Conservation (phyloP, 2,113 vertebrate species). For the Pterocles orientalis region DNA sequence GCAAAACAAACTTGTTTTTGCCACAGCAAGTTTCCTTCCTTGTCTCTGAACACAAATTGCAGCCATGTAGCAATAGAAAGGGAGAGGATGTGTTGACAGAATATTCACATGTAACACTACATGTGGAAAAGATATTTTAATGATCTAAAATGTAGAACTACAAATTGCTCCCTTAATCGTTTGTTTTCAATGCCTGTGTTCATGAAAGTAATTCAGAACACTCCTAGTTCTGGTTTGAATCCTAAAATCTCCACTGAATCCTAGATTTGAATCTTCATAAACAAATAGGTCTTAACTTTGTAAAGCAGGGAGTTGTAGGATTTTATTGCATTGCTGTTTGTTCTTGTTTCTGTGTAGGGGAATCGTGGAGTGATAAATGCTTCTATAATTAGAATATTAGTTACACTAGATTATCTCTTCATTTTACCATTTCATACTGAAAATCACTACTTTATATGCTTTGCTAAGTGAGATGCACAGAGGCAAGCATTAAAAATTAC, state of each 20-base stretch:
- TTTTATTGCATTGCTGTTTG: background rate
- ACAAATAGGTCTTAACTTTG: background rate
- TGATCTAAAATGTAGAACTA: background rate
- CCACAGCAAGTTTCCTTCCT: background rate
- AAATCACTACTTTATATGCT: background rate
- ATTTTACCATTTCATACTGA: background rate
- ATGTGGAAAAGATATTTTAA: background rate
- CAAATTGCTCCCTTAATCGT: background rate
- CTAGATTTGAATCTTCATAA: background rate
- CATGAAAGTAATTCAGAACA: background rate
- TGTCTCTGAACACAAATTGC: background rate
- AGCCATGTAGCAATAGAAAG: background rate
- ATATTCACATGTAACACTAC: background rate
- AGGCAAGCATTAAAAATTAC: slow-evolving; percentile 3
- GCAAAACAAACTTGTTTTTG: background rate
- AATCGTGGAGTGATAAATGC: background rate
- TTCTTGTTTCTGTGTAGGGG: background rate
- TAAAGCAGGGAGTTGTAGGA: background rate
- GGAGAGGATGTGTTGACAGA: background rate
- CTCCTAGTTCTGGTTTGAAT: background rate
- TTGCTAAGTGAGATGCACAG: background rate
- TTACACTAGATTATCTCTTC: slow-evolving; percentile 11
- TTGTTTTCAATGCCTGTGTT: background rate
- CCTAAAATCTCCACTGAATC: background rate
- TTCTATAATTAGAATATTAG: slow-evolving; percentile 45